These are phyloP conservation scores for Romanogobio albipinnatus DNA, from an alignment of 2,113 vertebrate species.

Conservation along the genomic window DNA sequence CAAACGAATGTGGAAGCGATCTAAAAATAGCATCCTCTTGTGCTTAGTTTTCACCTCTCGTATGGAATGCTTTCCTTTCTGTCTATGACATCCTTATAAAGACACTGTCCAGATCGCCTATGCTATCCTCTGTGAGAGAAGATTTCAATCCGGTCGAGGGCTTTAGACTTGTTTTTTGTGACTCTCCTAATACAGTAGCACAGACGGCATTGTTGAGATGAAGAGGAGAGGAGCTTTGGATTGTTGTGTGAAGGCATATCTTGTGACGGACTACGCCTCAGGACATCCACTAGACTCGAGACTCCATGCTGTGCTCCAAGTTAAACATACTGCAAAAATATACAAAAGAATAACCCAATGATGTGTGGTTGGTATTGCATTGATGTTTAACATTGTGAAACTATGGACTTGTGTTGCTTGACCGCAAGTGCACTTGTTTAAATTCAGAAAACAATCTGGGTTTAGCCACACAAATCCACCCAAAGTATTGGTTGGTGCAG, in stretches of 20 bases:
- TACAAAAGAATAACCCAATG: neutral
- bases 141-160: conserved; percentile 51
- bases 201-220: conserved; percentile 7
- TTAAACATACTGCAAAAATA: neutral
- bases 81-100: conserved; percentile 60
- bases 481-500: conserved; percentile 59
- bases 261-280: conserved; percentile 8
- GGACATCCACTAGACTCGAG: neutral
- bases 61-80: neutral
- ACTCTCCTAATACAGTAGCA: conserved; percentile 54
- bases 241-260: conserved; percentile 12
- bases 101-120: conserved; percentile 62
- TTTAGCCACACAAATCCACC: conserved; percentile 44
- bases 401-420: neutral
- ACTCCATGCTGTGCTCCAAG: neutral
- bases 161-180: conserved; percentile 51
- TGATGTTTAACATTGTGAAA: neutral
- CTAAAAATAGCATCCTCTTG: neutral
- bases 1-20: neutral
- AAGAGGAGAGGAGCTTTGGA: conserved; percentile 42
- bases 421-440: conserved; percentile 35
- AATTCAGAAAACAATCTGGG: conserved; percentile 24
- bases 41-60: neutral
- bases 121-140: conserved; percentile 43
- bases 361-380: neutral